Conservation (phyloP, 2,113 vertebrate species). For the Corythaixoides concolor region DNA sequence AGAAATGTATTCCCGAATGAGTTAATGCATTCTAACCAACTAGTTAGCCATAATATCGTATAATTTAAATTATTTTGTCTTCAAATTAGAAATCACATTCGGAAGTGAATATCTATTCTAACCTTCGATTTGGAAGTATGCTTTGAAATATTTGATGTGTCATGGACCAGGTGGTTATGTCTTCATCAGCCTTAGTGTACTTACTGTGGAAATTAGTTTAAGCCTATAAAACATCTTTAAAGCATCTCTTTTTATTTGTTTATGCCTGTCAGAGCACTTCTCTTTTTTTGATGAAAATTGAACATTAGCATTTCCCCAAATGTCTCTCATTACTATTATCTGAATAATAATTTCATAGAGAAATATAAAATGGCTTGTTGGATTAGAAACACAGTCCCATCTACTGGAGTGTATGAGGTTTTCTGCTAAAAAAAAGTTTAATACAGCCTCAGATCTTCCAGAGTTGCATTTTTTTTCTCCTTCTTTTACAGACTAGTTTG, state of each 20-base stretch:
- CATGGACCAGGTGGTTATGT: neutral
- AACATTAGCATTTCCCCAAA: neutral
- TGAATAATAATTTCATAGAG: neutral
- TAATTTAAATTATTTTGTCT: neutral
- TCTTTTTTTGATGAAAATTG: neutral
- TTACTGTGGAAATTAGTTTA: neutral
- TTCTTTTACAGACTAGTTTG: neutral
- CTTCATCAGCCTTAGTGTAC: neutral
- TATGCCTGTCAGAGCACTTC: neutral
- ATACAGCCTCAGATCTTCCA: neutral
- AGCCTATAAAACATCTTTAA: neutral
- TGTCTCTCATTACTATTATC: neutral
- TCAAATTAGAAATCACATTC: neutral
- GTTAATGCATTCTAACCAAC: neutral
- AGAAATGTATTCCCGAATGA: neutral
- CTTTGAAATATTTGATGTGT: neutral
- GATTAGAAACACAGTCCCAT: neutral
- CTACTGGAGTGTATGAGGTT: neutral
- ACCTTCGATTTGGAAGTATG: neutral
- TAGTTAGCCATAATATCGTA: neutral
- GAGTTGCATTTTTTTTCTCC: neutral
- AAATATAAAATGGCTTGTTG: neutral
- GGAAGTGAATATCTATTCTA: neutral
- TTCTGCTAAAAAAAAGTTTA: neutral
- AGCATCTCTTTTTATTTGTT: neutral